Percentiles rank a stretch among this genome's conserved stretches.
Evolutionary conservation across 2,888 invertebrate species (phyloP).

Genomic region (Pyrgus malvae): DNA sequence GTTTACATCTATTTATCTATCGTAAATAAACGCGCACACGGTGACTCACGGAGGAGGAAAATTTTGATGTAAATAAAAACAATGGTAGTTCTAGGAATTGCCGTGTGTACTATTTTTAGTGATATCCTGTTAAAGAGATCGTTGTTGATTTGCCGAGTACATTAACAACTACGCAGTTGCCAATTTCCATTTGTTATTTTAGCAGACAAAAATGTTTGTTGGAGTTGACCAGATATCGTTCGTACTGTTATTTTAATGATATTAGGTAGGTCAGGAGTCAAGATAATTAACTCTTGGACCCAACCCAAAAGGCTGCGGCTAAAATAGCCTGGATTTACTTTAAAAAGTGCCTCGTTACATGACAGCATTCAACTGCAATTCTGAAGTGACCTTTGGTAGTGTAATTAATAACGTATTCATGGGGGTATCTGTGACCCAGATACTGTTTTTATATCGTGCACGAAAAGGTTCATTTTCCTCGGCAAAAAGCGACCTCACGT

Average conservation of each 20-base stretch:
- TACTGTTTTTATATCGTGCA: neutral
- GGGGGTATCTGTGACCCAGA: slow-evolving; percentile 1
- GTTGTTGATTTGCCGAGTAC: neutral
- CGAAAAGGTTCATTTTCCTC: neutral
- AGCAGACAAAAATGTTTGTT: neutral
- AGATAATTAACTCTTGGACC: too few relatives aligned
- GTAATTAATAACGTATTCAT: neutral
- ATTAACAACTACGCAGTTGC: neutral
- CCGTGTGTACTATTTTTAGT: slow-evolving; percentile 13
- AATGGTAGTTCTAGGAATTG: neutral
- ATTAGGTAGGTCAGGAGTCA: neutral
- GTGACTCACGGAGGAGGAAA: slow-evolving; percentile 19
- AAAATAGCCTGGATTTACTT: too few relatives aligned
- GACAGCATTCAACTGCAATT: neutral
- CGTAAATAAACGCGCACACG: neutral
- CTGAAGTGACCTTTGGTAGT: neutral
- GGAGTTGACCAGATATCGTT: too few relatives aligned
- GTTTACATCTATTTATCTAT: slow-evolving; percentile 8
- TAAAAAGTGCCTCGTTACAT: neutral
- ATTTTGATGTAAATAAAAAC: slow-evolving; percentile 8
- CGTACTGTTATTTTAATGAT: too few relatives aligned
- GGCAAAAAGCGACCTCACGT: slow-evolving; percentile 9
- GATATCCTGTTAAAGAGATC: slow-evolving; percentile 2
- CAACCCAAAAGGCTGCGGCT: too few relatives aligned
- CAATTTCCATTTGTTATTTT: neutral